These are phyloP conservation scores for Pachymerium ferrugineum DNA, from an alignment of 2,888 invertebrate genomes.

Conservation along the genomic window DNA sequence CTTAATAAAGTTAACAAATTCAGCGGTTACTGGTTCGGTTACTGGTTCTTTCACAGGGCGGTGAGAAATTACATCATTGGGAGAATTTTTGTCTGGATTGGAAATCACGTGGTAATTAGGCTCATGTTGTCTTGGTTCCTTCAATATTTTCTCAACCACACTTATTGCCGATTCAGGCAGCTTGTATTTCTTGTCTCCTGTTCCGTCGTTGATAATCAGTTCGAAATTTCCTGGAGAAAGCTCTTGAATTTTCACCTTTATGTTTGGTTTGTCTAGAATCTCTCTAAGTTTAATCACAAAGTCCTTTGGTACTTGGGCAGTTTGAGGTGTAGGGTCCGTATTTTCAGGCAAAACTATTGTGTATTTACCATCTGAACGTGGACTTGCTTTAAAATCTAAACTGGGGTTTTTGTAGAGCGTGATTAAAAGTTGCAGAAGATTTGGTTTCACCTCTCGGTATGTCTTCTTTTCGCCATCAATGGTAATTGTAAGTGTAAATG, in stretches of 20 bases:
- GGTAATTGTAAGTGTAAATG: neutral
- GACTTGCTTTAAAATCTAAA: neutral
- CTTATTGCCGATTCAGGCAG: neutral
- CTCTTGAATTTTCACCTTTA: neutral
- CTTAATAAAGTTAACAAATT: neutral
- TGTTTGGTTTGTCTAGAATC: neutral
- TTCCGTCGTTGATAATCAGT: neutral
- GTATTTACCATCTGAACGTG: neutral
- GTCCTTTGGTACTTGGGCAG: neutral
- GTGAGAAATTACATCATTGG: neutral
- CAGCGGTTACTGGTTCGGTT: neutral
- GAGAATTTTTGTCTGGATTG: neutral
- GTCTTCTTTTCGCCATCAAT: neutral
- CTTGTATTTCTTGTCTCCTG: neutral
- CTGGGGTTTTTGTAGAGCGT: neutral
- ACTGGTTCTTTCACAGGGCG: neutral
- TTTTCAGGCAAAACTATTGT: neutral
- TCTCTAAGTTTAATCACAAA: neutral
- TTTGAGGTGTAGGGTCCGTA: neutral
- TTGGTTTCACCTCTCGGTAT: neutral
- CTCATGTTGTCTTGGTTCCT: neutral
- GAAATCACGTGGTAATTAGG: neutral
- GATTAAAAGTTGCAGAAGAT: neutral
- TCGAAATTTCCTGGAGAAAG: neutral
- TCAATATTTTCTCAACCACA: neutral